These are phyloP conservation scores for Drosophila diplacantha DNA, from an alignment of 2,888 invertebrate species.

Conservation along the genomic window DNA sequence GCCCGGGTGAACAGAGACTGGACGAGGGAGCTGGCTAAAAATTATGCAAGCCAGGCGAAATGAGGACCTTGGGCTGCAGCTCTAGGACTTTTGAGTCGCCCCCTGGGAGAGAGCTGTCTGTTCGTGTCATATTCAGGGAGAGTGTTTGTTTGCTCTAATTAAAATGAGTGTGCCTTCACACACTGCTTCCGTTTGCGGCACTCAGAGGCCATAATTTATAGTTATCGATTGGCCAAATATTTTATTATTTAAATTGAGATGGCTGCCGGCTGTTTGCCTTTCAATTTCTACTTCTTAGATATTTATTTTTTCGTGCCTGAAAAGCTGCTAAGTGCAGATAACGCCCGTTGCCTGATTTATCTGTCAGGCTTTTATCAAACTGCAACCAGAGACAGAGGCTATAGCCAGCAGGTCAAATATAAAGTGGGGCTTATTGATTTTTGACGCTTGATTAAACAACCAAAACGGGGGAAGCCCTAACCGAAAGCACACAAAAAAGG, in stretches of 20 bases:
- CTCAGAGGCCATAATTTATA: constrained; percentile 38
- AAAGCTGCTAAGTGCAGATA: constrained; percentile 30
- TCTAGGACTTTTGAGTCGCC: constrained; percentile 3
- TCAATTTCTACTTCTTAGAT: background rate
- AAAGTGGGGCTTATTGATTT: constrained; percentile 48
- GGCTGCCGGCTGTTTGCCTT: constrained; percentile 33
- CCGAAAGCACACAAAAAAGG: background rate
- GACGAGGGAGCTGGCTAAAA: constrained; percentile 26
- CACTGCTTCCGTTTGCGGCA: too few relatives aligned
- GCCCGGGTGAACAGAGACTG: constrained; percentile 8
- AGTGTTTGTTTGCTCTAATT: constrained; percentile 39
- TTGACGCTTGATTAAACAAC: constrained; percentile 58
- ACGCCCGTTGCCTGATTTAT: constrained; percentile 31
- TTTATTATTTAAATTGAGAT: constrained; percentile 52
- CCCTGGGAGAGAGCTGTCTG: constrained; percentile 13
- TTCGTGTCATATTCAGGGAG: background rate
- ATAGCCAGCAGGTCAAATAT: constrained; percentile 24
- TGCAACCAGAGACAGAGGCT: constrained; percentile 24
- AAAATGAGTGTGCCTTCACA: constrained; percentile 21
- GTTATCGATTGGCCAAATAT: constrained; percentile 44
- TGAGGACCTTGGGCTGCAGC: constrained; percentile 24
- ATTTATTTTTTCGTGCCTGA: background rate
- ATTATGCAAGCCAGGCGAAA: constrained; percentile 50
- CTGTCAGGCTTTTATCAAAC: constrained; percentile 22
- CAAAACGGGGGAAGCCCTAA: background rate